A percentile compares a stretch with the other conserved stretches of the same genome.
Conservation (phyloP, 2,113 vertebrate species). For the Beaufortia kweichowensis region DNA sequence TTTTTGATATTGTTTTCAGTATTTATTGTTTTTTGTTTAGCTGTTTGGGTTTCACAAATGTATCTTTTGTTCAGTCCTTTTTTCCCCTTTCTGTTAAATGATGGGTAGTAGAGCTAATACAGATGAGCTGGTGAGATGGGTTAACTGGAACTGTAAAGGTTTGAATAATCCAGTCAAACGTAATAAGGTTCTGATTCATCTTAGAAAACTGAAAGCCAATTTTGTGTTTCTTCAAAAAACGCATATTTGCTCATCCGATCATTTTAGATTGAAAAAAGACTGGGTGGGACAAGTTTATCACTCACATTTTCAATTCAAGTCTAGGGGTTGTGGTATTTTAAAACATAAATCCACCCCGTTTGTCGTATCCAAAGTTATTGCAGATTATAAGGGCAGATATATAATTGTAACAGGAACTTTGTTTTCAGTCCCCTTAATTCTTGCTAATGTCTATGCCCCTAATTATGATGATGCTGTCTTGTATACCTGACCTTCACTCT, state of each 20-base stretch:
- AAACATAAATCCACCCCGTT: not conserved
- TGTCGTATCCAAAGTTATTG: not conserved
- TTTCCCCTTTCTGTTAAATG: not conserved
- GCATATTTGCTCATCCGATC: not conserved
- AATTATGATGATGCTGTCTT: no score
- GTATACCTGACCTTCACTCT: no score
- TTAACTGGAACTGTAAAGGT: not conserved
- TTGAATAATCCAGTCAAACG: not conserved
- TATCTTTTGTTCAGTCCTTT: no score
- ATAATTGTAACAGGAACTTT: no score
- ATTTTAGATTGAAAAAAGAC: not conserved
- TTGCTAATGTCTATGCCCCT: no score
- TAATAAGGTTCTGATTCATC: not conserved
- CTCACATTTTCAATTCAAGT: no score
- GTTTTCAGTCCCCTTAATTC: no score
- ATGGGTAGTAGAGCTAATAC: no score
- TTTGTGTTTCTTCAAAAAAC: conserved; percentile 2
- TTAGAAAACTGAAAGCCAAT: not conserved
- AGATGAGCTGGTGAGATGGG: not conserved
- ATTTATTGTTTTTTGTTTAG: not conserved
- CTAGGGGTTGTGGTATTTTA: not conserved
- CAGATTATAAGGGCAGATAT: no score
- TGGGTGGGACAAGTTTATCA: not conserved
- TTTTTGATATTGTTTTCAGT: not conserved
- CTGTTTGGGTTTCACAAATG: no score